Evolutionary conservation across 2,797 vertebrate genomes (phyloP).

Genomic region (Danio tinwini): DNA sequence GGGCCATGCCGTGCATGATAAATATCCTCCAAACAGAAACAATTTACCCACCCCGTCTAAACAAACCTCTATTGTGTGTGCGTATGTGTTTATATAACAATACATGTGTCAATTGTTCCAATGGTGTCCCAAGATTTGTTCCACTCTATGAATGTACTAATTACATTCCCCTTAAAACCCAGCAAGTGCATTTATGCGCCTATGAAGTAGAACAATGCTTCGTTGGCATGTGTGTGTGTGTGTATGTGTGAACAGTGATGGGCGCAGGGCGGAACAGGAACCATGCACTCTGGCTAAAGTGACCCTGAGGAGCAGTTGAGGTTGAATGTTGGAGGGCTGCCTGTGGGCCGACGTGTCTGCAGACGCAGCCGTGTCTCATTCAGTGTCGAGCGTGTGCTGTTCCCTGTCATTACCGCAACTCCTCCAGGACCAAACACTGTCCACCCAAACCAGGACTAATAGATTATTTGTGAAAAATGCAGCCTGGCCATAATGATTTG

Average conservation of each 20-base stretch:
- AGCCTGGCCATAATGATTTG: conserved; percentile 53
- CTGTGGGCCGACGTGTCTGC: conserved; percentile 53
- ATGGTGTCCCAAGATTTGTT: conserved; percentile 14
- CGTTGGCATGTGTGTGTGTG: conserved; percentile 34
- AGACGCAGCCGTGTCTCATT: conserved; percentile 45
- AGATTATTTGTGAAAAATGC: conserved; percentile 65
- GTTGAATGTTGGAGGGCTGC: conserved; percentile 59
- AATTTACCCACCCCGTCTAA: conserved; percentile 78
- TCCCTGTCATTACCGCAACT: conserved; percentile 60
- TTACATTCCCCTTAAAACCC: conserved; percentile 6
- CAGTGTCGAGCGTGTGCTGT: conserved; percentile 55
- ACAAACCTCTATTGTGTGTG: conserved; percentile 56
- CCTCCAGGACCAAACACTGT: conserved; percentile 61
- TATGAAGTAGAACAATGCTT: conserved; percentile 33
- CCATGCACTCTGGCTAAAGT: conserved; percentile 75
- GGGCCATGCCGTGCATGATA: conserved; percentile 68
- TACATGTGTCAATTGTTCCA: conserved; percentile 42
- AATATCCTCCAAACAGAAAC: conserved; percentile 79
- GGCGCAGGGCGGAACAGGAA: conserved; percentile 79
- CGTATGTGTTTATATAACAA: not conserved
- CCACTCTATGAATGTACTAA: conserved; percentile 24
- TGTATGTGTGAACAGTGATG: conserved; percentile 56
- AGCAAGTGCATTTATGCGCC: conserved; percentile 2
- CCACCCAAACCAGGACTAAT: conserved; percentile 67
- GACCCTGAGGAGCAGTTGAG: conserved; percentile 76